phyloP scores from a whole-genome alignment of 2,888 invertebrate genomes.

The Leistus spinibarbis region DNA sequence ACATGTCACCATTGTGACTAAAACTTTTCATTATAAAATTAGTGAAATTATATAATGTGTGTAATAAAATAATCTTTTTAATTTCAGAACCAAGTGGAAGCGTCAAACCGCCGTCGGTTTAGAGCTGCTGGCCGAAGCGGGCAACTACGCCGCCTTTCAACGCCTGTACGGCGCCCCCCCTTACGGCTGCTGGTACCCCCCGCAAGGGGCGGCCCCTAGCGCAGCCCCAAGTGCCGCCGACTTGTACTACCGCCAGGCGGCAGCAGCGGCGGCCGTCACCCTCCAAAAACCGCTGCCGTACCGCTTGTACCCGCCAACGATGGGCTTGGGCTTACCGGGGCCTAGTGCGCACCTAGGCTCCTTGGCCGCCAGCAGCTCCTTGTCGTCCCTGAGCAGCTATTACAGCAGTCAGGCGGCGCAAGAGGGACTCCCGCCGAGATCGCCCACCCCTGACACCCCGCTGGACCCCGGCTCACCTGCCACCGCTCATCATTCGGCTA shows the following conservation, averaged over 20 bases:
- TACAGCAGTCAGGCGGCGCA: conserved; percentile 63
- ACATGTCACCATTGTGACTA: too few relatives aligned
- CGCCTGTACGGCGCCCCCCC: conserved; percentile 83
- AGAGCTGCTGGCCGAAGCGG: conserved; percentile 95
- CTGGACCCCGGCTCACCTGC: conserved; percentile 68
- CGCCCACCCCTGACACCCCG: conserved; percentile 61
- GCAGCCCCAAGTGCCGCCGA: conserved; percentile 72
- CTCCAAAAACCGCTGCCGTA: conserved; percentile 90
- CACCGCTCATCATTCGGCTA: conserved; percentile 56
- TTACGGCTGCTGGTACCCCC: conserved; percentile 69
- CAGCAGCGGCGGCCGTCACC: conserved; percentile 72
- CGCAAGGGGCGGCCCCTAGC: conserved; percentile 64
- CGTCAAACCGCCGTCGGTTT: conserved; percentile 97
- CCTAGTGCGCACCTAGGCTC: conserved; percentile 71
- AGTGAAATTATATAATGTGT: too few relatives aligned
- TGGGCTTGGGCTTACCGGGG: conserved; percentile 68
- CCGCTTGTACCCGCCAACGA: conserved; percentile 67
- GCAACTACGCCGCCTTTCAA: conserved; percentile 98
- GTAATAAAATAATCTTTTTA: conserved; percentile 42
- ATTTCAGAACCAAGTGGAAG: conserved; percentile 96
- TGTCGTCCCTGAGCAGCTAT: conserved; percentile 63
- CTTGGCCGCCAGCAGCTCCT: conserved; percentile 71
- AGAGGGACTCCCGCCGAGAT: conserved; percentile 56
- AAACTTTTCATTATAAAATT: too few relatives aligned
- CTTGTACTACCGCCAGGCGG: conserved; percentile 82